Evolutionary conservation across 1,140 invertebrate genomes (phyloP).

Genomic region (Lucilia cuprina): DNA sequence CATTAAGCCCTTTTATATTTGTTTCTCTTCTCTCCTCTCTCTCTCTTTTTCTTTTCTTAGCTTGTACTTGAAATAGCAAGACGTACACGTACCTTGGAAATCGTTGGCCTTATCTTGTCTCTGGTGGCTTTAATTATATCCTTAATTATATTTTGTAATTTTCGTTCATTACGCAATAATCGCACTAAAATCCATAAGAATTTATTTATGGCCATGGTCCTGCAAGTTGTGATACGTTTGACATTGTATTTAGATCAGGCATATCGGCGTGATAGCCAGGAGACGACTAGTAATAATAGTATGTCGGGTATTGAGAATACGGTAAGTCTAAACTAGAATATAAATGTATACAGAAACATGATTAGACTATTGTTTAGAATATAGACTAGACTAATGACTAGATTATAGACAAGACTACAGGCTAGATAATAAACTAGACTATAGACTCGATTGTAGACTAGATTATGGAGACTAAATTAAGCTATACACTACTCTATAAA

Average conservation of each 20-base stretch:
- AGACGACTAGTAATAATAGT: constrained; percentile 49
- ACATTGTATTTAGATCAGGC: constrained; percentile 86
- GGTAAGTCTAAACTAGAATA: constrained; percentile 65
- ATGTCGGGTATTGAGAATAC: constrained; percentile 77
- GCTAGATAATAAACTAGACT: too few relatives aligned
- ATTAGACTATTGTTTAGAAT: too few relatives aligned
- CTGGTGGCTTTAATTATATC: constrained; percentile 77
- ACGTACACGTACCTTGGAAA: constrained; percentile 79
- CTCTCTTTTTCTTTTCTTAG: constrained; percentile 20
- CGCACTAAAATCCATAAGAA: constrained; percentile 88
- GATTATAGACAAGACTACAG: too few relatives aligned
- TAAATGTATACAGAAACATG: too few relatives aligned
- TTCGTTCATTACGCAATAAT: constrained; percentile 83
- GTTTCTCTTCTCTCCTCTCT: neutral
- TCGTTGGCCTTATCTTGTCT: constrained; percentile 81
- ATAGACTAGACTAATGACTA: too few relatives aligned
- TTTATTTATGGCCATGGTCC: constrained; percentile 84
- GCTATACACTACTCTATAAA: too few relatives aligned
- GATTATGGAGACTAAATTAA: too few relatives aligned
- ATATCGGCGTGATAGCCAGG: constrained; percentile 62
- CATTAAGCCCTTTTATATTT: neutral
- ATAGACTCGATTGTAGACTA: too few relatives aligned
- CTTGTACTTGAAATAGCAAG: constrained; percentile 70
- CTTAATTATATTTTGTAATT: constrained; percentile 80
- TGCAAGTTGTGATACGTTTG: constrained; percentile 84